Conservation (phyloP, 1,140 invertebrate genomes). For the Diachasma alloeum region DNA sequence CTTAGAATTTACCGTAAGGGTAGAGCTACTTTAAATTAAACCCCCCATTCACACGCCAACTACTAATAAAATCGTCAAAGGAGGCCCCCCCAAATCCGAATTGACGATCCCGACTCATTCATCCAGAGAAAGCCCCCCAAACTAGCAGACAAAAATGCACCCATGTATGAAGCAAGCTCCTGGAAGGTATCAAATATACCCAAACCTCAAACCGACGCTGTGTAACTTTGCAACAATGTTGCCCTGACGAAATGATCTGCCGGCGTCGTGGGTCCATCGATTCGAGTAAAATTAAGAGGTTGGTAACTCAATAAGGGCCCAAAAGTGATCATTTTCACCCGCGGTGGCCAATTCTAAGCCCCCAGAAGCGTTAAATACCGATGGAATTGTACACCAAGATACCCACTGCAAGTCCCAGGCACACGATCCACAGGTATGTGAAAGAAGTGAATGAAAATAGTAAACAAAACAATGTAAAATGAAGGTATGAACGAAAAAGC, state of each 20-base stretch:
- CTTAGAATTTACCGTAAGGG: no score
- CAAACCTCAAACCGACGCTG: not conserved
- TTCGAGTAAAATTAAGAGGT: not conserved
- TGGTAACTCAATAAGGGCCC: not conserved
- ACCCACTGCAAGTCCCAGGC: not conserved
- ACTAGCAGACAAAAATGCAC: not conserved
- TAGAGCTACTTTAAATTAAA: no score
- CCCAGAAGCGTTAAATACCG: not conserved
- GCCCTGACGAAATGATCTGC: not conserved
- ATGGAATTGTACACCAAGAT: not conserved
- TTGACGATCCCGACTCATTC: not conserved
- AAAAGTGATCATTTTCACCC: not conserved
- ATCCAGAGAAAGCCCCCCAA: not conserved
- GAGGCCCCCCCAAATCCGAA: no score
- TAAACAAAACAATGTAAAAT: not conserved
- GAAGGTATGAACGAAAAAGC: conserved; percentile 4
- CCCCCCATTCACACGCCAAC: no score
- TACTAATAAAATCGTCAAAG: no score
- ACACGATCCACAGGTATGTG: not conserved
- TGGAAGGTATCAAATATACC: not conserved
- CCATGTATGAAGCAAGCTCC: not conserved
- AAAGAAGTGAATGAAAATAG: not conserved
- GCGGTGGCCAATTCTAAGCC: not conserved
- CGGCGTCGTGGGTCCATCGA: not conserved
- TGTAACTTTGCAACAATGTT: not conserved